phyloP scores from a whole-genome alignment of 2,888 invertebrate species.

The Mactromeris polynyma region DNA sequence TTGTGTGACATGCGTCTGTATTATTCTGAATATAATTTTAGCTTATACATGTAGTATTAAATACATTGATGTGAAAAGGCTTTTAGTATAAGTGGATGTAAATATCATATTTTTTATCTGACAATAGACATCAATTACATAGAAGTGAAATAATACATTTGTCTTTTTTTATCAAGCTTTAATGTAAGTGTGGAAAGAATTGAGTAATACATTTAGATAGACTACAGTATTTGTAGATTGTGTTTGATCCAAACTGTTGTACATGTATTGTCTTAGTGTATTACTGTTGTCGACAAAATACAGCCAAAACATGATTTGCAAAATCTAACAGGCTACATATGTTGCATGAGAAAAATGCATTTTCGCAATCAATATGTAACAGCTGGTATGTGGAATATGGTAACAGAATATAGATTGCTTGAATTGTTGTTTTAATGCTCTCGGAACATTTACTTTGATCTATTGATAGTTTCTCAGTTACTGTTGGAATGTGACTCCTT shows the following conservation, averaged over 20 bases:
- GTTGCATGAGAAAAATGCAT: background rate
- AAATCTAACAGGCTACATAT: background rate
- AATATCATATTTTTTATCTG: background rate
- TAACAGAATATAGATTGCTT: background rate
- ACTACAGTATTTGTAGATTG: background rate
- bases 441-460: background rate
- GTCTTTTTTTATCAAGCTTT: background rate
- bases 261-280: background rate
- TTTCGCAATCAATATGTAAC: slow-evolving; percentile 1
- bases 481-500: no score
- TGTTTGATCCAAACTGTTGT: background rate
- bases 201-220: background rate
- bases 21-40: no score
- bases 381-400: background rate
- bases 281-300: background rate
- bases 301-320: no score
- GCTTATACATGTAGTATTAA: no score
- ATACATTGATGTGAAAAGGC: background rate
- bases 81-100: background rate
- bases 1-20: no score
- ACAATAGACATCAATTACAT: background rate
- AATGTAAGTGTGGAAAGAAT: background rate
- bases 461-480: background rate
- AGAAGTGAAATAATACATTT: background rate
- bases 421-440: background rate